A percentile compares a stretch with the other conserved stretches of the same genome.
These are phyloP conservation scores for Petroica traversi DNA, from an alignment of 2,113 vertebrate genomes.

Conservation along the genomic window DNA sequence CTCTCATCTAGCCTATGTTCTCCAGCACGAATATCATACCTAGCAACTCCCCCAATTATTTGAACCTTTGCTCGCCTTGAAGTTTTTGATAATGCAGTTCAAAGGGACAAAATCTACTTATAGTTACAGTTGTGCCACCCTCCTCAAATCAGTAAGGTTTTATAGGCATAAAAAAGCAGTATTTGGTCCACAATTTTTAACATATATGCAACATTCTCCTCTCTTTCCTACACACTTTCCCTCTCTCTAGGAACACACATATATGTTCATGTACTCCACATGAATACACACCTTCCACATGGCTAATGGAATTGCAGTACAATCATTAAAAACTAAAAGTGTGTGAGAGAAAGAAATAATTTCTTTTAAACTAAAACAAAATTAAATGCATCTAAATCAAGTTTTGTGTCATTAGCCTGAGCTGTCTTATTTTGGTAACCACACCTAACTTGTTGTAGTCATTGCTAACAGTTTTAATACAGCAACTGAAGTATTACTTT, in stretches of 20 bases:
- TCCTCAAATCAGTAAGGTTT: background rate
- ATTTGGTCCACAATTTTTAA: background rate
- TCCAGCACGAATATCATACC: background rate
- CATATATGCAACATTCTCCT: background rate
- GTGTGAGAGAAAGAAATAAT: background rate
- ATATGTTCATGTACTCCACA: background rate
- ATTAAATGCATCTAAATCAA: background rate
- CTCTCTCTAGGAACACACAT: background rate
- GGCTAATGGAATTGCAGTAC: background rate
- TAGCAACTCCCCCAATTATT: background rate
- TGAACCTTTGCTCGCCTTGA: background rate
- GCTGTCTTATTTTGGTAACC: background rate
- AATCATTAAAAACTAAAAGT: background rate
- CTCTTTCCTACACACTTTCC: background rate
- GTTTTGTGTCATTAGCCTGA: background rate
- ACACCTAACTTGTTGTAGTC: background rate
- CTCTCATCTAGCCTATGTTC: background rate
- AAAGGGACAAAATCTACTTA: background rate
- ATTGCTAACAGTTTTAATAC: background rate
- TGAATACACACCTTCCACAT: background rate
- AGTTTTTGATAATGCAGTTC: background rate
- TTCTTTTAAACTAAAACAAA: background rate
- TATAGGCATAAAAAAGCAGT: background rate
- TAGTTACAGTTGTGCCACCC: background rate
- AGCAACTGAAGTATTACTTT: background rate